Evolutionary conservation across 2,888 invertebrate species (phyloP), one percentile per base, ranked within the genome.

Genomic region (Lissocephala sabroskyi): DNA sequence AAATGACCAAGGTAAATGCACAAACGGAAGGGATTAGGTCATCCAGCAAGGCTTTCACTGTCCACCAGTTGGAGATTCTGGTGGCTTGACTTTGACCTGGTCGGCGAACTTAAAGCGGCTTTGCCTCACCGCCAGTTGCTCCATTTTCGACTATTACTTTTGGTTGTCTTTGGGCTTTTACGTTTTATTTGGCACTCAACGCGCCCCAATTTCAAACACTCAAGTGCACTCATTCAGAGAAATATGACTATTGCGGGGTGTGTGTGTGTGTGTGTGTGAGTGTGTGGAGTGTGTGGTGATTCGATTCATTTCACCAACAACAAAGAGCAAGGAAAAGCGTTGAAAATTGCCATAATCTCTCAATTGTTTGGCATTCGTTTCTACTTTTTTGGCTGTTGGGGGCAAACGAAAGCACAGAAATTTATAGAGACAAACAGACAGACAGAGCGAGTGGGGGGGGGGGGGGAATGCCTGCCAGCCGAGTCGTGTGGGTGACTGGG

Each of bases 221-320:
- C 68, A 71, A 71, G 78, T 75, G 76, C 74, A 67, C 66, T 65
- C 52, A 62, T 47, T n/a, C n/a, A 13, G 30, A 32, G 30, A 5
- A 32, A 35, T 16, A 23, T 23, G 23, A 23, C 3, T 23, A 23
- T 5, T 23, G 7, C 23, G 7, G 23, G n/a, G n/a, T n/a, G n/a
- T n/a, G n/a, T n/a, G n/a, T n/a, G n/a, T n/a, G n/a, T n/a, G n/a
- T n/a, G n/a, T n/a, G n/a, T n/a, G n/a, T n/a, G n/a, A 23, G 44
- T 37, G 43, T 41, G 17, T 45, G 35, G 32, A 41, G 30, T 50
- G 49, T 58, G 55, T 55, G 52, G 64, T 53, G 53, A 61, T 73
- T 68, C 52, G 53, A 65, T 68, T 59, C 65, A 74, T 68, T 68
- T 68, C 76, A 73, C n/a, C n/a, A n/a, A n/a, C n/a, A n/a, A 7